Evolutionary conservation across 2,888 invertebrate genomes (phyloP).

Genomic region (Conus canariensis): DNA sequence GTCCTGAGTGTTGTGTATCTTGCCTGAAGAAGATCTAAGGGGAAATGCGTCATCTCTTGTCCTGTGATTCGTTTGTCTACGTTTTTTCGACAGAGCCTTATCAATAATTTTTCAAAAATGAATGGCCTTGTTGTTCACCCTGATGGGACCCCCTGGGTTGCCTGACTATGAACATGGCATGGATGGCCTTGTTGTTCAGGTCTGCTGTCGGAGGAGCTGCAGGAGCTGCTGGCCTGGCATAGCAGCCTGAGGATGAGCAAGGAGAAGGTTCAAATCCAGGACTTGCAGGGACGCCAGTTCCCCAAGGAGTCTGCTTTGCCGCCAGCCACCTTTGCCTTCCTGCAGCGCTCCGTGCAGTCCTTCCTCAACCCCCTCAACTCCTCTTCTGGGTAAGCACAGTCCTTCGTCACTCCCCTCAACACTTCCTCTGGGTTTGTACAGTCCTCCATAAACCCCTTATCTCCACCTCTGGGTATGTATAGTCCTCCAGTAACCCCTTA

Average conservation of each 20-base stretch:
- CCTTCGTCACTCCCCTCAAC: neutral
- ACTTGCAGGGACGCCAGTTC: constrained; percentile 49
- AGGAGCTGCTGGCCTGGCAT: constrained; percentile 65
- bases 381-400: constrained; percentile 23
- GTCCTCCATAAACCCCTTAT: neutral
- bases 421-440: too few species aligned
- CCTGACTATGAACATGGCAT: too few species aligned
- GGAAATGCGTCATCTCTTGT: too few species aligned
- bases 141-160: too few species aligned
- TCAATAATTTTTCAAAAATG: too few species aligned
- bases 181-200: constrained; percentile 54
- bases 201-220: constrained; percentile 67
- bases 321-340: constrained; percentile 60
- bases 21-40: too few species aligned
- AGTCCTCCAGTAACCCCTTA: too few species aligned
- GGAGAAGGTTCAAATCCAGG: constrained; percentile 55
- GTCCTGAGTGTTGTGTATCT: too few species aligned
- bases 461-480: neutral
- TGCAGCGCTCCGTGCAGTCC: constrained; percentile 65
- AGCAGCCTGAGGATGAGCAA: constrained; percentile 49
- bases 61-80: too few species aligned
- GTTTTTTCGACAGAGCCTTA: too few species aligned
- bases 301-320: constrained; percentile 49
- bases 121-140: too few species aligned
- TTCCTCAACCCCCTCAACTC: constrained; percentile 65